A percentile compares a stretch with the other conserved stretches of the same genome.
These are phyloP conservation scores for Rousettus leschenaultii DNA, from an alignment of 2,113 vertebrate species.

Conservation along the genomic window DNA sequence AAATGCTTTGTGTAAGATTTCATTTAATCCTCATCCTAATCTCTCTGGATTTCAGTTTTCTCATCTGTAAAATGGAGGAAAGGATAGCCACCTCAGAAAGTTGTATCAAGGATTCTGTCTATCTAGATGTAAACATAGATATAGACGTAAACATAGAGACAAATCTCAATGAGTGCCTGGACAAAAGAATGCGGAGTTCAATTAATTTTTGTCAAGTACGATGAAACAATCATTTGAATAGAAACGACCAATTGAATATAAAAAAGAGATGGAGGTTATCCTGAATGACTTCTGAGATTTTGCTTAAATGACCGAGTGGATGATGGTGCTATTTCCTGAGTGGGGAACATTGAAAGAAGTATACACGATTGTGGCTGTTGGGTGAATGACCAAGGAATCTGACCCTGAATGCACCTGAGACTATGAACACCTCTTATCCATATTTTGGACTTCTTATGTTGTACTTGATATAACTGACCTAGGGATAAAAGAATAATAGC, in stretches of 20 bases:
- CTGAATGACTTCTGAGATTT: background rate
- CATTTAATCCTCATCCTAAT: background rate
- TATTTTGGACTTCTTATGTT: background rate
- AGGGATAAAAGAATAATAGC: background rate
- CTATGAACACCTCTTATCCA: background rate
- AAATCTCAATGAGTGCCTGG: background rate
- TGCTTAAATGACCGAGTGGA: background rate
- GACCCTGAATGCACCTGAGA: background rate
- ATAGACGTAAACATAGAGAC: background rate
- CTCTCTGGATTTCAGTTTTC: conserved; percentile 31
- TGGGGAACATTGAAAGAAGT: background rate
- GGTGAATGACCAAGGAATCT: background rate
- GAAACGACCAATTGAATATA: background rate
- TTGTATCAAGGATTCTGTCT: background rate
- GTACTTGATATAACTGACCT: background rate
- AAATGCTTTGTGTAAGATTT: background rate
- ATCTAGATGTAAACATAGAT: background rate
- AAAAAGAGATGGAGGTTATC: background rate
- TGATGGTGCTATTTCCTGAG: background rate
- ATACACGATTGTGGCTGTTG: background rate
- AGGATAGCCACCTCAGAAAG: background rate
- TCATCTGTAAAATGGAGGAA: background rate
- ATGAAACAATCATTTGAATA: background rate
- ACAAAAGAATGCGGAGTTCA: background rate
- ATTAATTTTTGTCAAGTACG: background rate